These are phyloP conservation scores for Sebastes oblongus DNA, from an alignment of 2,797 vertebrate genomes.

Conservation along the genomic window DNA sequence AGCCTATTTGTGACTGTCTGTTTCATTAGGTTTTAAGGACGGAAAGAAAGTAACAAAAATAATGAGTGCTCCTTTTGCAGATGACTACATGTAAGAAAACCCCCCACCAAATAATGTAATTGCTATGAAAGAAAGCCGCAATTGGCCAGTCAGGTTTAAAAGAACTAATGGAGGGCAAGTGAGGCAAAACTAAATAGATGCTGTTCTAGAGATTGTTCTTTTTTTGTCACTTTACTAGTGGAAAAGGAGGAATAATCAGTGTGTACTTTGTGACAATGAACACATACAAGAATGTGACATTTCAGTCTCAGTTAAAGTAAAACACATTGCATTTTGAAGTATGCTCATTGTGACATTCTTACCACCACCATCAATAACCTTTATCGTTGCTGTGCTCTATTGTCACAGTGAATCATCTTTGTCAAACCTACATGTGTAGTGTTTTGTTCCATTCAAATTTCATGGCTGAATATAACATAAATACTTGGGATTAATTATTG, in stretches of 20 bases:
- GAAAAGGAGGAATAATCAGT: not conserved
- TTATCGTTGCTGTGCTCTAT: constrained; percentile 8
- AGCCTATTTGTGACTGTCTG: constrained; percentile 70
- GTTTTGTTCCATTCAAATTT: not conserved
- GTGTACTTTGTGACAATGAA: not conserved
- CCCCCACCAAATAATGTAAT: constrained; percentile 41
- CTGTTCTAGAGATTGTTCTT: constrained; percentile 24
- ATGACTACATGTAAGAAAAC: constrained; percentile 51
- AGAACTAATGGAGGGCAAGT: constrained; percentile 60
- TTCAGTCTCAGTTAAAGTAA: not conserved
- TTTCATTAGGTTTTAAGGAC: constrained; percentile 73
- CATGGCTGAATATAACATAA: not conserved
- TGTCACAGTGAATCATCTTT: not conserved
- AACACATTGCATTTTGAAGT: constrained; percentile 18
- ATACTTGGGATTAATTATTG: not conserved
- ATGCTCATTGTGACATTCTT: constrained; percentile 22
- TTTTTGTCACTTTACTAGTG: constrained; percentile 23
- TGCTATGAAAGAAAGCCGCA: constrained; percentile 53
- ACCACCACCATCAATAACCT: constrained; percentile 35
- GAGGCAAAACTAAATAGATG: constrained; percentile 64
- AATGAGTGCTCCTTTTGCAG: constrained; percentile 61
- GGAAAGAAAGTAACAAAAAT: constrained; percentile 61
- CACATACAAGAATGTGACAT: not conserved
- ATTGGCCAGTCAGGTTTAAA: constrained; percentile 62
- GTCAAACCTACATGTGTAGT: not conserved